Evolutionary conservation across 2,888 invertebrate species (phyloP).

Genomic region (Tachystola acroxantha): DNA sequence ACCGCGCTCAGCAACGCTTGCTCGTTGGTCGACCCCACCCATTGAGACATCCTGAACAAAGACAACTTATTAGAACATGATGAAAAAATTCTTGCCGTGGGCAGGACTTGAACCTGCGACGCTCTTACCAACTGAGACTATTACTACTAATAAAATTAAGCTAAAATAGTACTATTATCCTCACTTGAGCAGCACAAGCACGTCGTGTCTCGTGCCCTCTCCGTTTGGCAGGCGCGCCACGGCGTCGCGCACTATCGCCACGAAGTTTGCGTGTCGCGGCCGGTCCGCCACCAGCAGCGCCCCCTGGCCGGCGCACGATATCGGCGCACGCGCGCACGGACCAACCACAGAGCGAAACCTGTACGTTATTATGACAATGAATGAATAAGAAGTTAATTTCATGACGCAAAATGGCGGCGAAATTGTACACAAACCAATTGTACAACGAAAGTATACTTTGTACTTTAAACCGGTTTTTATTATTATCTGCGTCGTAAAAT

Average conservation of each 20-base stretch:
- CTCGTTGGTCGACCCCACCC: constrained; percentile 76
- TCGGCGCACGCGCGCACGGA: constrained; percentile 36
- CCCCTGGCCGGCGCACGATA: constrained; percentile 87
- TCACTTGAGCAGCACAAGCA: constrained; percentile 88
- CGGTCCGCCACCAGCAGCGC: constrained; percentile 89
- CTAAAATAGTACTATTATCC: no score
- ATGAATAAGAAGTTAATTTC: no score
- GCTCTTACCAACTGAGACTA: no score
- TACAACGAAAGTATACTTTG: no score
- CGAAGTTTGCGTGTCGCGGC: constrained; percentile 93
- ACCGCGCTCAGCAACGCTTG: constrained; percentile 89
- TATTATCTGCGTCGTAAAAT: no score
- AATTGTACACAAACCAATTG: no score
- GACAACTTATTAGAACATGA: no score
- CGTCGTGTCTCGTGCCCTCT: constrained; percentile 94
- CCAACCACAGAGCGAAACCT: constrained; percentile 60
- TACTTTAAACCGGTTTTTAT: no score
- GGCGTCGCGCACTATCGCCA: constrained; percentile 95
- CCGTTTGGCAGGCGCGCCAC: constrained; percentile 96
- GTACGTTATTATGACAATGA: constrained; percentile 3
- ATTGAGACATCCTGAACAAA: constrained; percentile 77
- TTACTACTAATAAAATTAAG: no score
- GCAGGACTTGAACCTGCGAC: no score
- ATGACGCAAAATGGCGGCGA: no score
- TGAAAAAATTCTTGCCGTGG: no score